Evolutionary conservation across 1,140 invertebrate species (phyloP), one percentile per base, ranked within the genome.

Genomic region (Uloborus diversus): DNA sequence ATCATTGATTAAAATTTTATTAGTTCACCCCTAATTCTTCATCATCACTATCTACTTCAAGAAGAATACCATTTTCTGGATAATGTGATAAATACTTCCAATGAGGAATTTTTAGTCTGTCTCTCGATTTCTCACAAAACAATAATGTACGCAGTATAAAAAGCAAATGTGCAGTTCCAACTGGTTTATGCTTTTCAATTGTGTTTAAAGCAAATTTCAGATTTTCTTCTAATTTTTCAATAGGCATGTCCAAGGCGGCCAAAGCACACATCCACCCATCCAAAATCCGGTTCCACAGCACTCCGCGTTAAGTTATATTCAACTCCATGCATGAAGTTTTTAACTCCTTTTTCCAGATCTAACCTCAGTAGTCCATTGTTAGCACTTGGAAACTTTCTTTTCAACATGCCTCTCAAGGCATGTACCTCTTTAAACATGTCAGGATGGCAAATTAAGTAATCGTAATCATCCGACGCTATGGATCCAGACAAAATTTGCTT

Each of bases 231-330:
- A 95, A 87, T 47, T 92, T 87, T 78, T 90, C 86, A 1, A 83
- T 82, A 9, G 92, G 89, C 93, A 94, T 94, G 82, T 91, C 86
- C 30, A 94, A n/a, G 84, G 91, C 93, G 83, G 82, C 94, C 94
- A 84, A 94, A 87, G 23, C 88, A 85, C 13, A 91, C 86, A 66
- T 91, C 87, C 49, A 93, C 89, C 35, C 85, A 85, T 2, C 91
- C 93, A 87, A 91, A 94, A 85, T 92, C 90, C 81, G 90, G 88
- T 84, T 92, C 90, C 79, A 88, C 82, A 65, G 91, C 89, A 85
- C 94, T 91, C 82, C 90, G 91, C 5, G 84, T 70, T 0, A 90
- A 90, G 49, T 85, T 87, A 84, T 93, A 94, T 79, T 89, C 90
- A 17, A 94, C 87, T 17, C 93, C 93, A 75, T 89, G 86, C 2